Base-by-base conservation (phyloP, 2,888 invertebrate species). In the Aspidapion aeneum region DNA sequence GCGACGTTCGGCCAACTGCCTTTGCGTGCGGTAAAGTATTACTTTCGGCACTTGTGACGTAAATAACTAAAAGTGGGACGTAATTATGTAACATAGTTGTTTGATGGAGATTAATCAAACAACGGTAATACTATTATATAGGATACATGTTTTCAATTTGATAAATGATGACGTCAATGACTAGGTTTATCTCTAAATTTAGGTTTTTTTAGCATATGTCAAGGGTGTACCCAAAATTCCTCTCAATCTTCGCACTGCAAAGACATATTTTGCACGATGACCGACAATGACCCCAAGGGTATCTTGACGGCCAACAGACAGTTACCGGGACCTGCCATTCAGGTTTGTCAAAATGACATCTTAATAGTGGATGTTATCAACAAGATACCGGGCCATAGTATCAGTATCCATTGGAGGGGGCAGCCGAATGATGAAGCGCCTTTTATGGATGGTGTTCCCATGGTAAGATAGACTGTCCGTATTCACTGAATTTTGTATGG, bases 371-470 rank as follows among this genome's bases (percentile, higher is more conserved):
- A 90, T 75, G 88, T 92, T 1, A 81, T 84, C 58, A 92, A 92
- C 73, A 85, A 84, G 71, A 80, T 92, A 60, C 86, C 87, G 0
- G 87, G 87, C 21, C 86, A 89, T 73, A 87, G 87, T 58, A 77
- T 89, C 0, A 83, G 88, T 5, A 81, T 93, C 9, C 93, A 93
- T 75, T 93, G 92, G 91, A 88, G 91, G 73, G 93, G 93, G 0
- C 91, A 91, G 68, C 89, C 87, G 72, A 82, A 71, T 85, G 86
- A 77, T 78, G 82, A 71, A 84, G 84, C 88, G 1, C 90, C 90
- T 0, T 87, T 84, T 72, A 90, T 90, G 90, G 91, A 91, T 70
- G 91, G 91, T 1, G 88, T 87, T 1, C 88, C 90, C 0, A 85
- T 90, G 84, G 81, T 91, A n/a, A 56, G 21, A n/a, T n/a, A n/a